Conservation (phyloP, 2,113 vertebrate species). For the Thamnophis sirtalis region DNA sequence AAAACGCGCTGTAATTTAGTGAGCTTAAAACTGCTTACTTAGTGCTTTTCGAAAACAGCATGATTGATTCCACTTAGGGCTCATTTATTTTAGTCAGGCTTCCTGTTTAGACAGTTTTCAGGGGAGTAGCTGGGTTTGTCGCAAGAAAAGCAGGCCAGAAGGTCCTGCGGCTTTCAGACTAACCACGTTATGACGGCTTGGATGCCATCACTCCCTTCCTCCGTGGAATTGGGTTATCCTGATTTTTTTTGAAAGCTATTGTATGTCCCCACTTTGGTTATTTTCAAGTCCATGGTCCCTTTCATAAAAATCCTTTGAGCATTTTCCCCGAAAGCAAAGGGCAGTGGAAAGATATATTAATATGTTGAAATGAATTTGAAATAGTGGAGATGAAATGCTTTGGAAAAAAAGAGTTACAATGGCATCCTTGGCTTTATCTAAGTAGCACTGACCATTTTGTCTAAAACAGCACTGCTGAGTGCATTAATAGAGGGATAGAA, state of each 20-base stretch:
- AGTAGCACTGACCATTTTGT: background rate
- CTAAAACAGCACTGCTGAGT: background rate
- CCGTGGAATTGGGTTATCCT: background rate
- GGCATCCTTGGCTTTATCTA: background rate
- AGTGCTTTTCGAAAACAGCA: background rate
- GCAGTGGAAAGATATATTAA: background rate
- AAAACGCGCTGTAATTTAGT: background rate
- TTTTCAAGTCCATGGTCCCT: background rate
- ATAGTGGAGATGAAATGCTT: background rate
- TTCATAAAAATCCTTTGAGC: background rate
- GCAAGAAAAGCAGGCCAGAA: background rate
- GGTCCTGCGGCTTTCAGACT: background rate
- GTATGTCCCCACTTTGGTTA: background rate
- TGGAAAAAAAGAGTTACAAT: background rate
- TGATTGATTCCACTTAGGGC: slow-evolving; percentile 2
- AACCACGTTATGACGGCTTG: background rate
- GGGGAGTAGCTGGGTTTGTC: background rate
- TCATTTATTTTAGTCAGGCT: slow-evolving; percentile 1
- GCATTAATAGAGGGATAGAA: background rate
- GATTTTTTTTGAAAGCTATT: background rate
- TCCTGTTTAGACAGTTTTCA: slow-evolving; percentile 10
- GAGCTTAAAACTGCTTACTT: slow-evolving; percentile 1
- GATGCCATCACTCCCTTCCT: background rate
- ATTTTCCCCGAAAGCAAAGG: background rate
- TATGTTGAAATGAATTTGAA: background rate